phyloP scores from a whole-genome alignment of 2,888 invertebrate genomes.

The Platerodrilus igneus region DNA sequence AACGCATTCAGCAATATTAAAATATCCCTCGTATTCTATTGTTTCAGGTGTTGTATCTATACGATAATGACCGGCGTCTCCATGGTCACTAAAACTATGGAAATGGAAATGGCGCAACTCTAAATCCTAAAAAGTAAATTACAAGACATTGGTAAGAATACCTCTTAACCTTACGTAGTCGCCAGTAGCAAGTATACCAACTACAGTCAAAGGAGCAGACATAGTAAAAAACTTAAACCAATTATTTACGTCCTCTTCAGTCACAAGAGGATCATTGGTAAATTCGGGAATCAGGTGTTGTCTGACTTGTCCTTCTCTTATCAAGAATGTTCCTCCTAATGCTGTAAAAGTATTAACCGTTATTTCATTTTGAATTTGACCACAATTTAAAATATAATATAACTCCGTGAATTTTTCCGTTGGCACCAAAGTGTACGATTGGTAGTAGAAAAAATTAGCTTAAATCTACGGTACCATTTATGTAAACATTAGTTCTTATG shows the following conservation, averaged over 20 bases:
- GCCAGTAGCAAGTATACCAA: slow-evolving; percentile 80
- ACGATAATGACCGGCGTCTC: slow-evolving; percentile 94
- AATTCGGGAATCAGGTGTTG: too few species aligned
- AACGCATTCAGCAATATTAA: slow-evolving; percentile 69
- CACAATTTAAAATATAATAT: too few species aligned
- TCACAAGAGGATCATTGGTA: slow-evolving; percentile 69
- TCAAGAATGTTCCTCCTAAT: too few species aligned
- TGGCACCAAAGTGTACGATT: too few species aligned
- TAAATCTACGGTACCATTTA: too few species aligned
- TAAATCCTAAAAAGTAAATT: slow-evolving; percentile 59
- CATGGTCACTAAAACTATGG: slow-evolving; percentile 80
- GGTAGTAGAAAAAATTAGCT: too few species aligned
- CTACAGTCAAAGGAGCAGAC: slow-evolving; percentile 80
- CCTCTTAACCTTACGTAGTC: slow-evolving; percentile 73
- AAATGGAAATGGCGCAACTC: slow-evolving; percentile 94
- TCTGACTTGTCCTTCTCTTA: too few species aligned
- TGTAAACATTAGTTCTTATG: too few species aligned
- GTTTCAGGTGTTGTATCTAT: slow-evolving; percentile 83
- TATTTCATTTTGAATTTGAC: too few species aligned
- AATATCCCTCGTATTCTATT: slow-evolving; percentile 88
- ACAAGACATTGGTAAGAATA: background rate
- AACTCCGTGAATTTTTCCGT: too few species aligned
- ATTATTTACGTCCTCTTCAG: slow-evolving; percentile 67
- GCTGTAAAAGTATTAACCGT: too few species aligned
- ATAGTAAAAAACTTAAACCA: slow-evolving; percentile 92